phyloP scores from a whole-genome alignment of 2,113 vertebrate genomes.

The Scomber colias region DNA sequence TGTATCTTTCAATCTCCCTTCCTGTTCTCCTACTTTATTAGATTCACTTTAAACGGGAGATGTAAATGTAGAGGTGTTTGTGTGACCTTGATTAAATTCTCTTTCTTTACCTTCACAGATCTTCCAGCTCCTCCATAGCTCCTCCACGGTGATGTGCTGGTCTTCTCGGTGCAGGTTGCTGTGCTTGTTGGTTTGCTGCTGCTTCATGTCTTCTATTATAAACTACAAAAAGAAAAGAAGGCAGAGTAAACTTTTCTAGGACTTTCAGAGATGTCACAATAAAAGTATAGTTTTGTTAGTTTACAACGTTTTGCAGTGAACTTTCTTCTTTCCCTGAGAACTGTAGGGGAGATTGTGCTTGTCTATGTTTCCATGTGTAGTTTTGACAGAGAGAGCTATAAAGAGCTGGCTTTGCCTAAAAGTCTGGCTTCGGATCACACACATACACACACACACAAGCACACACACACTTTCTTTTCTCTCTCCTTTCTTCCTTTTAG shows the following conservation, averaged over 20 bases:
- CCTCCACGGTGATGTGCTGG: constrained; percentile 98
- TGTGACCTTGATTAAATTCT: background rate
- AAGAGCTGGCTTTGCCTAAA: constrained; percentile 56
- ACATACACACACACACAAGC: constrained; percentile 18
- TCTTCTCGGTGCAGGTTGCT: constrained; percentile 97
- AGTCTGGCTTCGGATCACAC: constrained; percentile 53
- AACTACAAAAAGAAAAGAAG: constrained; percentile 83
- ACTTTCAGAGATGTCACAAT: constrained; percentile 7
- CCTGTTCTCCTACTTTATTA: too few relatives aligned
- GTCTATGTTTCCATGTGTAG: constrained; percentile 56
- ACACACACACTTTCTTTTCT: constrained; percentile 41
- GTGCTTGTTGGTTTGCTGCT: constrained; percentile 95
- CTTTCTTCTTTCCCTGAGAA: background rate
- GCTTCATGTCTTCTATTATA: constrained; percentile 98
- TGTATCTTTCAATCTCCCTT: background rate
- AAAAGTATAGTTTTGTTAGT: background rate
- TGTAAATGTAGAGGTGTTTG: background rate
- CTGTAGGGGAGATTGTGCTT: background rate
- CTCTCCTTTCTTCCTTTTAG: constrained; percentile 75
- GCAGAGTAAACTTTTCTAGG: background rate
- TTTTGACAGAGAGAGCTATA: constrained; percentile 20
- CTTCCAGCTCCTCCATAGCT: constrained; percentile 98
- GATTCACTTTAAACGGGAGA: background rate
- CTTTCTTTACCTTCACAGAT: constrained; percentile 90
- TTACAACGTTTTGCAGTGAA: background rate